These are phyloP conservation scores for Meliscaeva auricollis DNA, from an alignment of 2,888 invertebrate species.

Conservation along the genomic window DNA sequence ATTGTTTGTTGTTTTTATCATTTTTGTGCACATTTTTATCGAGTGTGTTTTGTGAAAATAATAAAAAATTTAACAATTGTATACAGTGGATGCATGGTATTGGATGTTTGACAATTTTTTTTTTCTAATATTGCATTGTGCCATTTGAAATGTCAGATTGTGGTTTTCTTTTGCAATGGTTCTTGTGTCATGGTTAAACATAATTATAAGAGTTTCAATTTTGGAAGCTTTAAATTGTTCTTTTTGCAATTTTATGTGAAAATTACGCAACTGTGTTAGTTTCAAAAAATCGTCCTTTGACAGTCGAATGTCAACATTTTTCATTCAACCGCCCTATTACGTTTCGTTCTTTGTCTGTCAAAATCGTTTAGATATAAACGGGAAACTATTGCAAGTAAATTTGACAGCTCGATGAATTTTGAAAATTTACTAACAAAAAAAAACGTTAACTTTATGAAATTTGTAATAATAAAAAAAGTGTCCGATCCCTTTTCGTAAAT, in stretches of 20 bases:
- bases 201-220: neutral
- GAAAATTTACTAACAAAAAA: neutral
- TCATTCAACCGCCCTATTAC: conserved; percentile 6
- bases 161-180: conserved; percentile 1
- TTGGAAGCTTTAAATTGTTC: conserved; percentile 2
- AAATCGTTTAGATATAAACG: neutral
- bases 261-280: conserved; percentile 30
- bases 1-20: conserved; percentile 24
- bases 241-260: conserved; percentile 20
- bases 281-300: conserved; percentile 17
- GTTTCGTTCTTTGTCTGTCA: conserved; percentile 15
- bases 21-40: conserved; percentile 39
- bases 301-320: conserved; percentile 35
- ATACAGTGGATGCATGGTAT: conserved; percentile 19
- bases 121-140: neutral
- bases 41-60: conserved; percentile 38
- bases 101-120: conserved; percentile 45
- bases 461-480: conserved; percentile 15
- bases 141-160: conserved; percentile 56
- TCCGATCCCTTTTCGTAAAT: conserved; percentile 14
- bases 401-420: conserved; percentile 23
- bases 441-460: neutral
- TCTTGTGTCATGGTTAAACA: conserved; percentile 1
- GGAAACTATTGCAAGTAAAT: conserved; percentile 37
- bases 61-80: conserved; percentile 27